phyloP scores from a whole-genome alignment of 2,888 invertebrate species.

The Xiphydria camelus region DNA sequence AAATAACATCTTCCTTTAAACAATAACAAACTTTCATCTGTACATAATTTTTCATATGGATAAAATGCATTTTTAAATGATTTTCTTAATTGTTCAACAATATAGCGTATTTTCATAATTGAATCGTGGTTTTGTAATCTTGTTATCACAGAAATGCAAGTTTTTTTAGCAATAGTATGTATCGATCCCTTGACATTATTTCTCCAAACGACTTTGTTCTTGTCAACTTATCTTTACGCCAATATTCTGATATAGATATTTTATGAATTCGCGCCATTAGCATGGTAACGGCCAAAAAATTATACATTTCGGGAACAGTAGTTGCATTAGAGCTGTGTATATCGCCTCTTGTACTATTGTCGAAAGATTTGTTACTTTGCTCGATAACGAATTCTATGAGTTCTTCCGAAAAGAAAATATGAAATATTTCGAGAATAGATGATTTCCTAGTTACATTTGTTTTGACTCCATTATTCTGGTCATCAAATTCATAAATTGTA shows the following conservation, averaged over 20 bases:
- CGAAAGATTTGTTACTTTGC: background rate
- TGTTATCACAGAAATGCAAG: constrained; percentile 7
- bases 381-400: constrained; percentile 7
- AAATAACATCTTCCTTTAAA: background rate
- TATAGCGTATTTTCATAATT: constrained; percentile 9
- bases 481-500: constrained; percentile 10
- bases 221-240: constrained; percentile 10
- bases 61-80: constrained; percentile 10
- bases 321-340: constrained; percentile 4
- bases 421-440: constrained; percentile 11
- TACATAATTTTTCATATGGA: constrained; percentile 12
- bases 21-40: constrained; percentile 9
- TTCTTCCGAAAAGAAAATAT: constrained; percentile 13
- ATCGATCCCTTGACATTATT: constrained; percentile 16
- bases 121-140: constrained; percentile 5
- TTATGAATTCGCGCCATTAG: constrained; percentile 13
- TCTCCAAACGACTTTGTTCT: constrained; percentile 10
- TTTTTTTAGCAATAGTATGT: constrained; percentile 10
- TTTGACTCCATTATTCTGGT: constrained; percentile 10
- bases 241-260: constrained; percentile 12
- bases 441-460: constrained; percentile 6
- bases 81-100: constrained; percentile 12
- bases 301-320: constrained; percentile 11
- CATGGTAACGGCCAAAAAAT: constrained; percentile 12
- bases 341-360: background rate